Percentiles rank a stretch among this genome's conserved stretches.
phyloP scores from a whole-genome alignment of 2,888 invertebrate genomes.

The Limnephilus lunatus region DNA sequence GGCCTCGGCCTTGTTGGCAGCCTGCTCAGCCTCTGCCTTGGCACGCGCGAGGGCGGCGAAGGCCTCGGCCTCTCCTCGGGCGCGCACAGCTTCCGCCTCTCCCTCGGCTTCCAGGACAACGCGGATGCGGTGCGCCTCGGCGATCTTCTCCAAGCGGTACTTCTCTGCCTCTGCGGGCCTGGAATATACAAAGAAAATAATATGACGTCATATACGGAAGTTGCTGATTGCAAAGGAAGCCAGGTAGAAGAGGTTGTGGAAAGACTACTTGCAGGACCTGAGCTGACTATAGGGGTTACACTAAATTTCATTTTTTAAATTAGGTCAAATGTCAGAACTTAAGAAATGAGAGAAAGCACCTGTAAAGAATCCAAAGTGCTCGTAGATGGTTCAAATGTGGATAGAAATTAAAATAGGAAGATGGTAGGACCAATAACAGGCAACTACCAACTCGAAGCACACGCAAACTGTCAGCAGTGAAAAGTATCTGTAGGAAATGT shows the following conservation, averaged over 20 bases:
- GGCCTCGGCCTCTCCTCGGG: conserved; percentile 94
- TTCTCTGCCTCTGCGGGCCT: conserved; percentile 98
- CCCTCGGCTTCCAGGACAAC: conserved; percentile 97
- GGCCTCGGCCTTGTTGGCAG: conserved; percentile 97
- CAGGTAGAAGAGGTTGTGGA: not conserved
- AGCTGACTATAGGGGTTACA: not conserved
- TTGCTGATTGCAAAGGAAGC: not conserved
- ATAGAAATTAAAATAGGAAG: no score
- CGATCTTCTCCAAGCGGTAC: conserved; percentile 91
- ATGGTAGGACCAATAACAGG: no score
- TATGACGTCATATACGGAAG: not conserved
- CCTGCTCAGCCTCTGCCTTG: conserved; percentile 96
- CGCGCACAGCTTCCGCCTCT: conserved; percentile 90
- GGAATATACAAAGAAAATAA: conserved; percentile 2
- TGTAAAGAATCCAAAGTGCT: no score
- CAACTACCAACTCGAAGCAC: no score
- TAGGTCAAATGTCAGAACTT: not conserved
- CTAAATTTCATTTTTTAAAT: not conserved
- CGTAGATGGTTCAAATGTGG: no score
- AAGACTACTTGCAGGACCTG: not conserved
- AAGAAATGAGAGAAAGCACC: no score
- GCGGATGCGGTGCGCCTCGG: conserved; percentile 93
- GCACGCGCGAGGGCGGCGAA: conserved; percentile 96
- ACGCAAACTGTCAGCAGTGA: no score
- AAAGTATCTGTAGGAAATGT: no score